A percentile compares a stretch with the other conserved stretches of the same genome.
Conservation (phyloP, 2,888 invertebrate species). For the Himalopsyche tibetana region DNA sequence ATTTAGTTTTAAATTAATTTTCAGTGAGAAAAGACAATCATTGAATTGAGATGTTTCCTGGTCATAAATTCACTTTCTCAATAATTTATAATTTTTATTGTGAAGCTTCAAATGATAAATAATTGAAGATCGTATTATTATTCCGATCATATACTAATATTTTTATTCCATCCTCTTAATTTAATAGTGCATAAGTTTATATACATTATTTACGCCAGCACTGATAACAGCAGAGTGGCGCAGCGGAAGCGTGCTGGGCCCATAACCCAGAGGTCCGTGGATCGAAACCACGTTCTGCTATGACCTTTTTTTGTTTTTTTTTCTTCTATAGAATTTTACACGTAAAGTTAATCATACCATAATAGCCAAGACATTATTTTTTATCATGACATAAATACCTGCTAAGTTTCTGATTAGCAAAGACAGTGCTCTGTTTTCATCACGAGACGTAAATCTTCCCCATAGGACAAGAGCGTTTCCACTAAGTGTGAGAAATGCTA, state of each 20-base stretch:
- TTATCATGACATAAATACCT: conserved; percentile 69
- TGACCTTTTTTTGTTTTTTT: conserved; percentile 47
- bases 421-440: conserved; percentile 80
- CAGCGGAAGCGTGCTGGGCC: conserved; percentile 91
- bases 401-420: conserved; percentile 82
- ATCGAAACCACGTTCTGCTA: conserved; percentile 92
- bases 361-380: too few species aligned
- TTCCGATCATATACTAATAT: too few species aligned
- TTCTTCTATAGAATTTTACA: not conserved
- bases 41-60: too few species aligned
- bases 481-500: conserved; percentile 77
- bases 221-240: conserved; percentile 83
- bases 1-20: too few species aligned
- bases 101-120: not conserved
- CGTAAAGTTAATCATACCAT: not conserved
- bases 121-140: too few species aligned
- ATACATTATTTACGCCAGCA: conserved; percentile 15
- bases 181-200: not conserved
- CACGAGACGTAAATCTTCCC: conserved; percentile 78
- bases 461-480: conserved; percentile 81
- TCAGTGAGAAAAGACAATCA: too few species aligned
- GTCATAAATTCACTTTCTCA: too few species aligned
- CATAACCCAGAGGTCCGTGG: conserved; percentile 95
- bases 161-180: too few species aligned
- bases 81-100: not conserved